Evolutionary conservation across 2,888 invertebrate species (phyloP).

Genomic region (Catocala sponsa): DNA sequence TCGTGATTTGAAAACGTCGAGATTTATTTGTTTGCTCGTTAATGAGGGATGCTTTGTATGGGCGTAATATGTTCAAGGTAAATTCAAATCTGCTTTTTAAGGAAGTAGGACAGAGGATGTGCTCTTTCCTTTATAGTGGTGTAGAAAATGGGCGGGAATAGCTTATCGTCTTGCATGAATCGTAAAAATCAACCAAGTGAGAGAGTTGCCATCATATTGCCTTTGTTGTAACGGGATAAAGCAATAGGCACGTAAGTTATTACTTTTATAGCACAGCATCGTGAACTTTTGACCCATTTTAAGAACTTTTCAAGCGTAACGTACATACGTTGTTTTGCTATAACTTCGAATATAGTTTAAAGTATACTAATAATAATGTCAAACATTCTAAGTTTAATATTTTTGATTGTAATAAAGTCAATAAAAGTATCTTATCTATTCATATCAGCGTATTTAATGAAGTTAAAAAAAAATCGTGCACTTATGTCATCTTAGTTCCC

Average conservation of each 20-base stretch:
- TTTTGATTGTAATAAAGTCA: too few species aligned
- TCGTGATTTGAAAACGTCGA: conserved; percentile 19
- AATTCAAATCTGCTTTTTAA: background rate
- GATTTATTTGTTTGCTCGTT: conserved; percentile 19
- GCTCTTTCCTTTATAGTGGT: background rate
- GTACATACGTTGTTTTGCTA: background rate
- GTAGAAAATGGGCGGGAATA: background rate
- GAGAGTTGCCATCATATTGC: conserved; percentile 14
- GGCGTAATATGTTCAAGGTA: background rate
- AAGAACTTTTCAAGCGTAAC: background rate
- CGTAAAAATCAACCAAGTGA: conserved; percentile 20
- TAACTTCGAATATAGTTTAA: too few species aligned
- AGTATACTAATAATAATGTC: too few species aligned
- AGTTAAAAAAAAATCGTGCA: too few species aligned
- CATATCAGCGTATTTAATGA: too few species aligned
- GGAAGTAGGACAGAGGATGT: background rate
- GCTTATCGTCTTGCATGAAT: conserved; percentile 7
- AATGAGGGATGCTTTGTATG: conserved; percentile 16
- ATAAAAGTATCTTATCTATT: too few species aligned
- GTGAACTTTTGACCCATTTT: conserved; percentile 18
- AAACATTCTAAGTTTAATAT: too few species aligned
- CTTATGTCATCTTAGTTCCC: too few species aligned
- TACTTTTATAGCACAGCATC: conserved; percentile 11
- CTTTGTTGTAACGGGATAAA: conserved; percentile 10
- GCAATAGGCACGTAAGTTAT: conserved; percentile 8